These are phyloP conservation scores for Ceriagrion tenellum DNA, from an alignment of 2,888 invertebrate genomes.

Conservation along the genomic window DNA sequence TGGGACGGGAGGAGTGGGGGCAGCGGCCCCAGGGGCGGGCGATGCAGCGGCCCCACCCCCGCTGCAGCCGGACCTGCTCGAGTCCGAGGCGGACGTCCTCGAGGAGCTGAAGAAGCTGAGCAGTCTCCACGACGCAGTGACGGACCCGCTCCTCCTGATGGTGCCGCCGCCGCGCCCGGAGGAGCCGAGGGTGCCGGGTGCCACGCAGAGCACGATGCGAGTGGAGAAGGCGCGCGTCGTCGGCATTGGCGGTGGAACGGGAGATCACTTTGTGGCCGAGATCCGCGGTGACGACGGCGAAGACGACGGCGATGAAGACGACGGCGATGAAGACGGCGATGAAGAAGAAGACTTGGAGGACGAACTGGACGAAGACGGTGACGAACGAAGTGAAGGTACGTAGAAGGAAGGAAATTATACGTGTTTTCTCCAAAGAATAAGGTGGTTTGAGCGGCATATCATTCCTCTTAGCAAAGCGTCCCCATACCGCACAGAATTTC, in stretches of 20 bases:
- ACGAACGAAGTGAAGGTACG: neutral
- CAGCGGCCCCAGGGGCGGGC: neutral
- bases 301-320: neutral
- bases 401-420: no score
- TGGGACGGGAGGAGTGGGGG: neutral
- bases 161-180: neutral
- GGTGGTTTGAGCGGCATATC: no score
- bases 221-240: neutral
- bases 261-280: neutral
- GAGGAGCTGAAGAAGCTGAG: slow-evolving; percentile 52
- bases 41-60: neutral
- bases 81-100: slow-evolving; percentile 49
- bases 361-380: neutral
- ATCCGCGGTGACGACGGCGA: neutral
- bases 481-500: no score
- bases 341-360: neutral
- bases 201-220: neutral
- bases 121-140: slow-evolving; percentile 18
- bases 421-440: no score
- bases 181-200: neutral
- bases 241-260: neutral
- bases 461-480: no score
- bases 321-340: neutral
- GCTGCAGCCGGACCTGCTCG: slow-evolving; percentile 33
- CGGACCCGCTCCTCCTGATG: neutral